Base-by-base conservation (phyloP, 2,113 vertebrate genomes). In the Glaucidium brasilianum region DNA sequence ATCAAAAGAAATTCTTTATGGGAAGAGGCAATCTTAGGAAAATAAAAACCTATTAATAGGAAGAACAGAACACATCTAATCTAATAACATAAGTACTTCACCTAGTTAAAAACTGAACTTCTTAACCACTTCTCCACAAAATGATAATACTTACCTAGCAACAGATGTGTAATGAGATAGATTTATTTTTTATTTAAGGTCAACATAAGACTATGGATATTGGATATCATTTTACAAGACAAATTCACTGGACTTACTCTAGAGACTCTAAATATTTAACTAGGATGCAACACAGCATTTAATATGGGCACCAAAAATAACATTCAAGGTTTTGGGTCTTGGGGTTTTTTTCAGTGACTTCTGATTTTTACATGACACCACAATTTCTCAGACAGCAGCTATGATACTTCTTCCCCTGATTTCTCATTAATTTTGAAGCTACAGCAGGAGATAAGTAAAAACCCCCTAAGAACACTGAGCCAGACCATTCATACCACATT, bases 91-190 rank as follows among this genome's bases (percentile, higher is more conserved):
- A 35, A 59, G 7, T 73, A 62, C 12, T 75, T 90, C 62, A 79
- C 20, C 58, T 45, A 39, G 22, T 47, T 78, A 66, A 73, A 5
- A 73, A 76, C 23, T 80, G 6, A 6, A 45, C 7, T 66, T 66
- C 39, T 60, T 80, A 71, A 37, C 15, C 2, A 3, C 11, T 80
- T 67, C 35, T 56, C 66, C 83, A 72, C 20, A 53, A 82, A 92
- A 80, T 43, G 69, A 3, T 41, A 79, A 20, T 29, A 96, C 96
- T 91, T 94, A 97, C 97, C 88, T 68, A 66, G 3, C 43, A 77
- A 81, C 3, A 81, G 35, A 35, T 23, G 5, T 39, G 29, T 11
- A 39, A 15, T 17, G 12, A 84, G 52, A 74, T 4, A 35, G 7
- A 16, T 3, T 6, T 74, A 74, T 7, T 74, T 78, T 87, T 49